Conservation (phyloP, 2,888 invertebrate species). For the Polylopha cassiicola region DNA sequence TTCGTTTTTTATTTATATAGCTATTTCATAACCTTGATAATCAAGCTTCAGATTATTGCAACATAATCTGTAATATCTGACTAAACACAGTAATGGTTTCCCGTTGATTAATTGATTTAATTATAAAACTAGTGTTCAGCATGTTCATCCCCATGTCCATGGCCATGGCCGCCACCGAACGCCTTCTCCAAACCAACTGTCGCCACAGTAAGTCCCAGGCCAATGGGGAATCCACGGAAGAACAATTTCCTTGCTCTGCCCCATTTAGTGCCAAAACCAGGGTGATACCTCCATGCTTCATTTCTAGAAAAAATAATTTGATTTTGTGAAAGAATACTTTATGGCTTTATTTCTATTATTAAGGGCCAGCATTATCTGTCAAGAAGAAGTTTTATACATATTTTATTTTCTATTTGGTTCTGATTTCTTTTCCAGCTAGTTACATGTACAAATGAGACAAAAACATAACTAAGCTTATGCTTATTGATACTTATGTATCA, state of each 20-base stretch:
- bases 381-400: no score
- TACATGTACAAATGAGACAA: no score
- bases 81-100: not conserved
- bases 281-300: constrained; percentile 88
- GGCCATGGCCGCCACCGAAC: constrained; percentile 51
- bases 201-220: constrained; percentile 66
- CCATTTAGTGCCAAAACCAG: constrained; percentile 76
- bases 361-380: no score
- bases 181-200: constrained; percentile 43
- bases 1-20: no score
- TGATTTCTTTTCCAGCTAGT: no score
- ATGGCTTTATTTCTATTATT: no score
- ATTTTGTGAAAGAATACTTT: no score
- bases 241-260: constrained; percentile 62
- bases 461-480: no score
- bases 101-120: no score
- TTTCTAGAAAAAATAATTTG: constrained; percentile 79
- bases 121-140: constrained; percentile 8
- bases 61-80: constrained; percentile 4
- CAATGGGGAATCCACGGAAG: constrained; percentile 81
- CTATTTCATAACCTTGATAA: no score
- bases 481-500: no score
- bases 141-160: constrained; percentile 40
- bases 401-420: no score
- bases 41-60: constrained; percentile 3